These are phyloP conservation scores for Gymnarchus niloticus DNA, from an alignment of 2,113 vertebrate genomes.

Conservation along the genomic window DNA sequence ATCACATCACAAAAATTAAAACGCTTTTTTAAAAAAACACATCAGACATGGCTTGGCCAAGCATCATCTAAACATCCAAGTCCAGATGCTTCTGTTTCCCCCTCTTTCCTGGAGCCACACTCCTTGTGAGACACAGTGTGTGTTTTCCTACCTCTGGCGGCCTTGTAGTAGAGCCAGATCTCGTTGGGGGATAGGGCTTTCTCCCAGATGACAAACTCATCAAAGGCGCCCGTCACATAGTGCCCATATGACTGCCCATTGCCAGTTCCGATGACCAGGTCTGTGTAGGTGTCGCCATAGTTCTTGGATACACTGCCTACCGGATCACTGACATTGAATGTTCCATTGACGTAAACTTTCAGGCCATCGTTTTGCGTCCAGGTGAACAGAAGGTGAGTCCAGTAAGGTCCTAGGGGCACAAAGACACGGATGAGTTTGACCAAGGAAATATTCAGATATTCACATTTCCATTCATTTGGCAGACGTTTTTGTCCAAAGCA, in stretches of 20 bases:
- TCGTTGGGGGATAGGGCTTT: conserved; percentile 70
- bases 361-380: conserved; percentile 79
- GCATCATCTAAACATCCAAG: background rate
- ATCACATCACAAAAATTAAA: conserved; percentile 20
- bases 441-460: background rate
- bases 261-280: conserved; percentile 65
- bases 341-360: conserved; percentile 86
- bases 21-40: background rate
- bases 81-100: background rate
- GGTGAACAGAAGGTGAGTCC: conserved; percentile 90
- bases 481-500: no score
- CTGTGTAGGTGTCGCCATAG: conserved; percentile 63
- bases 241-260: conserved; percentile 51
- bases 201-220: conserved; percentile 95
- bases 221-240: conserved; percentile 72
- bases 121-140: background rate
- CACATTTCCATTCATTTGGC: no score
- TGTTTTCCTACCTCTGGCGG: conserved; percentile 69
- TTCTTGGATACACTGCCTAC: conserved; percentile 60
- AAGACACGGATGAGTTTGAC: background rate
- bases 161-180: conserved; percentile 77
- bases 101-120: background rate
- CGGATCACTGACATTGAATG: conserved; percentile 61
- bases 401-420: conserved; percentile 69
- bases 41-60: background rate